Base-by-base conservation (phyloP, 1,140 invertebrate species). In the Rhagoletis zephyria region DNA sequence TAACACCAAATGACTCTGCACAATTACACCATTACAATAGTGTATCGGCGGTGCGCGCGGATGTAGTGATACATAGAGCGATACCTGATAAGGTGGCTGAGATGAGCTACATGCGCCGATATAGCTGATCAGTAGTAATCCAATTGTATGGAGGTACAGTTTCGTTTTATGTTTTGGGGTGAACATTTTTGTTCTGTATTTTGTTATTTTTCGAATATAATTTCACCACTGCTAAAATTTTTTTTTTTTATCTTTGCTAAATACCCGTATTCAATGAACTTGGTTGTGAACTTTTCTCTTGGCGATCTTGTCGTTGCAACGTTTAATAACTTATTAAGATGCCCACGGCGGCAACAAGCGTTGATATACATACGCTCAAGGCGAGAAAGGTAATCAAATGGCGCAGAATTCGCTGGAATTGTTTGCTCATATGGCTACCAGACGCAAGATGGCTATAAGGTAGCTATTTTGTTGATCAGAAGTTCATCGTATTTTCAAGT, bases 11-110 rank as follows among this genome's bases (percentile, higher is more conserved):
- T 74, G 60, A 60, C 77, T 87, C 19, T 88, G 70, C 30, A 88
- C 74, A 67, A 88, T 87, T 14, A 19, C 61, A 12, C 86, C 88
- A 51, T 88, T 88, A 30, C 88, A 88, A 63, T 85, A 67, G 42
- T 88, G 88, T 70, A 87, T 48, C 3, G 88, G 74, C 12, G 61
- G 86, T 56, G 42, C 64, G 9, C 63, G 51, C 9, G 86, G 85
- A 88, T 88, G 88, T 9, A 87, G 30, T n/a, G 63, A 61, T 4
- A 85, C 70, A 85, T 85, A 81, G 1, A 88, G 45, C 16, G 88
- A 87, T 4, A 88, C 88, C 59, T 88, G 88, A 85, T 88, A 88
- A 9, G 85, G 61, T 9, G 87, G 87, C 85, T 88, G 87, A 42
- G 59, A 60, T 9, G 77, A 64, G 6, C 59, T 77, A 16, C 14